Base-by-base conservation (phyloP, 2,888 invertebrate genomes). In the Osmoderma eremita region DNA sequence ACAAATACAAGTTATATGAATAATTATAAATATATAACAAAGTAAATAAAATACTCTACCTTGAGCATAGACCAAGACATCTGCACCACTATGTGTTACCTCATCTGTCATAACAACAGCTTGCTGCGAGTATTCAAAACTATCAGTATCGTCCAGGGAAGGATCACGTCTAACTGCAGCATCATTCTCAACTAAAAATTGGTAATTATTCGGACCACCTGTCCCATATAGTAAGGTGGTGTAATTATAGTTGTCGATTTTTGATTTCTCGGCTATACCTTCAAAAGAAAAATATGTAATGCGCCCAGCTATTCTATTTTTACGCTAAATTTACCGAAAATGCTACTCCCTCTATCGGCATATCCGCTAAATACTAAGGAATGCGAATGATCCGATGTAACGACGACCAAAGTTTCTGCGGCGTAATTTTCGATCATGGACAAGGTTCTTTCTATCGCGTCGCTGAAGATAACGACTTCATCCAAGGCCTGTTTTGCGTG, bases 331-430 rank as follows among this genome's bases (percentile, higher is more conserved):
- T 78, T 78, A 90, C 92, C 93, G 72, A 93, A 85, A 71, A 95
- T 88, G 73, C 88, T 84, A 10, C 86, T 84, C 1, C 91, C 91
- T 69, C 92, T 84, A 0, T 86, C 83, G 0, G 91, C 88, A 77
- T 93, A 91, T 0, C 94, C 94, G 73, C 91, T 92, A 56, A 94
- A 90, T 2, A 88, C 86, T 73, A 94, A 79, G 0, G 92, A 89
- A 78, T 94, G 94, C 0, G 91, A 87, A 79, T 94, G 94, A 81
- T 94, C 94, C 65, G 92, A 91, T 0, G 94, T 94, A 1, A 94
- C 95, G 49, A 97, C 87, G 0, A 96, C 83, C 13, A 97, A 84
- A 0, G 97, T 96, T 68, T 91, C 88, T 8, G 87, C 83, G 1
- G 86, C 69, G 12, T 70, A 53, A 24, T 78, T 75, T 41, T 72